Conservation (phyloP, 2,888 invertebrate genomes). For the Halictus quadricinctus region DNA sequence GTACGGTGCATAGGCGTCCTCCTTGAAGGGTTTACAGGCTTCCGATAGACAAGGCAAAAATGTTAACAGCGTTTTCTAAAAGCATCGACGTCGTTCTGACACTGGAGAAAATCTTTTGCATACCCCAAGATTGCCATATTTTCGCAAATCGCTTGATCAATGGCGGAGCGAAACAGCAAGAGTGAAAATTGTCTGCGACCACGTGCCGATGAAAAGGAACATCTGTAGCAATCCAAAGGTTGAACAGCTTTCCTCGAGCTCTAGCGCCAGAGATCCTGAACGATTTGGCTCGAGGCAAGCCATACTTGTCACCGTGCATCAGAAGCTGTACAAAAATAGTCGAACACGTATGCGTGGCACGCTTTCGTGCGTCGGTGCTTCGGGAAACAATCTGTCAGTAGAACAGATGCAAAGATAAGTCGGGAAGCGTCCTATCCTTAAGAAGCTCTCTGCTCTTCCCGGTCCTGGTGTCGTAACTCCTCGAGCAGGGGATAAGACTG, state of each 20-base stretch:
- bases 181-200: not conserved
- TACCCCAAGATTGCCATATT: no score
- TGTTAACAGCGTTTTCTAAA: no score
- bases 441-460: constrained; percentile 23
- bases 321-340: constrained; percentile 66
- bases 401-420: constrained; percentile 72
- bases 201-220: not conserved
- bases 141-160: no score
- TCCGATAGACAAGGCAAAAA: no score
- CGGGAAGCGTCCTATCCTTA: constrained; percentile 36
- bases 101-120: no score
- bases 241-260: not conserved
- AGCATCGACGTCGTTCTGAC: no score
- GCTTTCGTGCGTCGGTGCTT: constrained; percentile 62
- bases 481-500: not conserved
- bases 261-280: constrained; percentile 1
- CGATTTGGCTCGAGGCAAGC: not conserved
- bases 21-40: no score
- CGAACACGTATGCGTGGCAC: constrained; percentile 60
- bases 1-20: no score
- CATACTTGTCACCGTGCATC: constrained; percentile 24
- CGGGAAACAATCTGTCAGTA: constrained; percentile 69
- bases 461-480: constrained; percentile 23
- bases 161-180: not conserved
- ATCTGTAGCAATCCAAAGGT: not conserved